These are phyloP conservation scores for Dasypogon diadema DNA, from an alignment of 2,888 invertebrate genomes.

Conservation along the genomic window DNA sequence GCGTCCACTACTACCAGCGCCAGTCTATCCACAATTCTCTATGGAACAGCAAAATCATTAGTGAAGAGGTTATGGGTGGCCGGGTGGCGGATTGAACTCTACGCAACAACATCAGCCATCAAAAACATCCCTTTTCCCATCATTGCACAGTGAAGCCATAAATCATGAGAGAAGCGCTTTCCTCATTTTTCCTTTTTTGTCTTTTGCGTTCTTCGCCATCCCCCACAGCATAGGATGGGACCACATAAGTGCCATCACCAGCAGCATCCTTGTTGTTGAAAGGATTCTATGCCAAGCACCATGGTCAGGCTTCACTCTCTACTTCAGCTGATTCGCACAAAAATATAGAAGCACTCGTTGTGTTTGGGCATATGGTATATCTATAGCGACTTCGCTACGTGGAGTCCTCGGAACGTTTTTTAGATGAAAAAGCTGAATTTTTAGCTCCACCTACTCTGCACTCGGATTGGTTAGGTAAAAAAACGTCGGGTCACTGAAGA, in stretches of 20 bases:
- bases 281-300: conserved; percentile 17
- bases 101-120: conserved; percentile 52
- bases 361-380: not conserved
- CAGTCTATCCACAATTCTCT: not conserved
- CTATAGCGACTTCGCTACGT: not conserved
- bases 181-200: conserved; percentile 53
- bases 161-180: conserved; percentile 55
- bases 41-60: conserved; percentile 40
- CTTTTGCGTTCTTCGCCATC: conserved; percentile 47
- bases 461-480: conserved; percentile 56
- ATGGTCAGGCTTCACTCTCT: conserved; percentile 32
- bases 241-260: conserved; percentile 31
- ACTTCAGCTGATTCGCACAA: conserved; percentile 39
- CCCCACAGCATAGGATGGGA: conserved; percentile 1
- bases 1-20: conserved; percentile 9
- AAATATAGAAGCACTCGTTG: conserved; percentile 33
- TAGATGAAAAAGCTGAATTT: conserved; percentile 49
- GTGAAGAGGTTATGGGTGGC: not conserved
- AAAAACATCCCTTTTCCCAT: conserved; percentile 55
- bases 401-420: conserved; percentile 27
- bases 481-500: conserved; percentile 47
- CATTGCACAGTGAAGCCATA: conserved; percentile 54
- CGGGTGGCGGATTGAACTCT: not conserved
- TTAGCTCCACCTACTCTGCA: conserved; percentile 56
- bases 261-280: conserved; percentile 27